Percentiles rank a stretch among this genome's conserved stretches.
These are phyloP conservation scores for Formica exsecta DNA, from an alignment of 1,140 invertebrate genomes.

Conservation along the genomic window DNA sequence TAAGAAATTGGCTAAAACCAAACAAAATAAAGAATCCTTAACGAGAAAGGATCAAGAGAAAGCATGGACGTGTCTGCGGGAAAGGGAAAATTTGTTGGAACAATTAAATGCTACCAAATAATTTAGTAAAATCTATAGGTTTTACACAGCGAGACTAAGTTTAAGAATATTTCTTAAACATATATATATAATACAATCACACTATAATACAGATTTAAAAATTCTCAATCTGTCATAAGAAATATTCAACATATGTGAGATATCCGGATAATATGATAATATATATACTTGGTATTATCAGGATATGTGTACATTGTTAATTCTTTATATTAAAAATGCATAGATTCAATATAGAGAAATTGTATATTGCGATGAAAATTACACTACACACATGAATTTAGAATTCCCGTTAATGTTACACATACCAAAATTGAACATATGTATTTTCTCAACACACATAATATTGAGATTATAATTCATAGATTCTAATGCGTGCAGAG, in stretches of 20 bases:
- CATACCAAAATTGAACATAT: conserved; percentile 1
- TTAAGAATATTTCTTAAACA: conserved; percentile 46
- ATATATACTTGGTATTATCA: not conserved
- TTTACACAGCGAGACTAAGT: conserved; percentile 41
- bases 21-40: conserved; percentile 92
- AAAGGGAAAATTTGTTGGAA: conserved; percentile 88
- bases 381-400: conserved; percentile 12
- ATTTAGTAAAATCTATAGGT: conserved; percentile 78
- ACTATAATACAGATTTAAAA: not conserved
- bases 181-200: conserved; percentile 11
- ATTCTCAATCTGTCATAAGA: not conserved
- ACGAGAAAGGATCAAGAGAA: conserved; percentile 94
- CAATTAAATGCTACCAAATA: conserved; percentile 85
- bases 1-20: conserved; percentile 91
- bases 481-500: not conserved
- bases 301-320: not conserved
- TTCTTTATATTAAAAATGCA: not conserved
- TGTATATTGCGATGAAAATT: conserved; percentile 23
- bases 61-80: conserved; percentile 90
- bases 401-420: not conserved
- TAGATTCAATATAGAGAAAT: not conserved
- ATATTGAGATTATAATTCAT: conserved; percentile 2
- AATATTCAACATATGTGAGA: not conserved
- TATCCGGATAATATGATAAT: not conserved
- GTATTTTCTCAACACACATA: not conserved